Base-by-base conservation (phyloP, 2,113 vertebrate species). In the Phalacrocorax aristotelis region DNA sequence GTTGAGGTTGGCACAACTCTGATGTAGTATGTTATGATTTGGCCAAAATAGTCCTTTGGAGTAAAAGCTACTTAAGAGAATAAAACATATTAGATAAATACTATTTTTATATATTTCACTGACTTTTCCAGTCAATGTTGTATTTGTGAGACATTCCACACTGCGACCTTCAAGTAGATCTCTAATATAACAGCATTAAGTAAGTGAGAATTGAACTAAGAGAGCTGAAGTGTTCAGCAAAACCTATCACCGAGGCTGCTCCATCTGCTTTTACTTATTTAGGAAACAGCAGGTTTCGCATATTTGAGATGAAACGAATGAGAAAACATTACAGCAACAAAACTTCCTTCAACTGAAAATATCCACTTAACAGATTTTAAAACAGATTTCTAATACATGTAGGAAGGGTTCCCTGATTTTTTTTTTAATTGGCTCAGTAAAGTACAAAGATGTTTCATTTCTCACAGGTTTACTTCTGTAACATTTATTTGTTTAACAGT, bases 261-360 rank as follows among this genome's bases (percentile, higher is more conserved):
- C 97, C 97, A 98, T 98, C 97, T 97, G 97, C 94, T 97, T 97
- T 96, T 96, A 95, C 96, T 97, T 96, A 96, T 98, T 98, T 97
- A 96, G 92, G 90, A 97, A 98, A 97, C 97, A 98, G 97, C 96
- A 97, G 97, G 97, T 97, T 96, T 97, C 97, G 97, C 97, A 98
- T 97, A 98, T 98, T 97, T 98, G 93, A 96, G 95, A 96, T 95
- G 81, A 97, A 98, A 97, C 78, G 54, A 97, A 97, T 96, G 96
- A 96, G 97, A 96, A 97, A 97, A 97, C 97, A 97, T 97, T 97
- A 94, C 90, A 61, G 97, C 95, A 97, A 97, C 97, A 97, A 81
- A 97, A 95, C 94, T 97, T 93, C 91, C 95, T 95, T 96, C 92
- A 89, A 95, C 85, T 91, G 96, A 97, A 98, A 97, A 97, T 97